Conservation (phyloP, 2,888 invertebrate genomes). For the Limnephilus marmoratus region DNA sequence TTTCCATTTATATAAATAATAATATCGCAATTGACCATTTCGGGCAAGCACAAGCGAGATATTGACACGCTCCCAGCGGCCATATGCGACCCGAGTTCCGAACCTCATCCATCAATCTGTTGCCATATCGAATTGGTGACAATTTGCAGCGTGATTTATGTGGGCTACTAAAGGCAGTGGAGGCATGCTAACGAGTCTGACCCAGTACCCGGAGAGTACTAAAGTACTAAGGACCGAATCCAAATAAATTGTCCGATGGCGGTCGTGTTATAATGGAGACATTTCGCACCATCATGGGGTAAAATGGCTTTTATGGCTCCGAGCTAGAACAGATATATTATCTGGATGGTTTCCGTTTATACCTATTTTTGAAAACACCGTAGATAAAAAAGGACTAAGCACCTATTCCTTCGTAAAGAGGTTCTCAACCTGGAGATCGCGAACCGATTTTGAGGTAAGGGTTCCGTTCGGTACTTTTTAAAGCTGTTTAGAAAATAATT, state of each 20-base stretch:
- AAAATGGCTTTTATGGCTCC: slow-evolving; percentile 20
- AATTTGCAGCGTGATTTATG: slow-evolving; percentile 28
- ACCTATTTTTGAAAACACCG: not conserved
- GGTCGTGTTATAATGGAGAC: slow-evolving; percentile 10
- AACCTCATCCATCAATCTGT: not conserved
- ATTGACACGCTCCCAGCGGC: not conserved
- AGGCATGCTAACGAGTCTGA: slow-evolving; percentile 30
- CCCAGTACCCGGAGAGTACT: not conserved
- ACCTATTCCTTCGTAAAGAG: not conserved
- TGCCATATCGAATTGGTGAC: slow-evolving; percentile 20
- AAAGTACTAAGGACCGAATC: not conserved
- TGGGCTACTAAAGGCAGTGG: not conserved
- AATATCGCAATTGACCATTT: not conserved
- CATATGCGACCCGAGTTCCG: not conserved
- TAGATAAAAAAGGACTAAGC: not conserved
- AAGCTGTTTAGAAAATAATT: not conserved
- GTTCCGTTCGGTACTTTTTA: not conserved
- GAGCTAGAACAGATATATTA: not conserved
- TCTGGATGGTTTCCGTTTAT: not conserved
- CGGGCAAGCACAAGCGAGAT: not conserved
- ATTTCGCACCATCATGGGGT: slow-evolving; percentile 18
- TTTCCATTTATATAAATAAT: not conserved
- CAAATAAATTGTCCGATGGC: slow-evolving; percentile 18
- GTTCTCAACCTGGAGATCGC: not conserved
- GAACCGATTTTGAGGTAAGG: not conserved